Evolutionary conservation across 2,888 invertebrate genomes (phyloP).

Genomic region (Chrysodeixis includens): DNA sequence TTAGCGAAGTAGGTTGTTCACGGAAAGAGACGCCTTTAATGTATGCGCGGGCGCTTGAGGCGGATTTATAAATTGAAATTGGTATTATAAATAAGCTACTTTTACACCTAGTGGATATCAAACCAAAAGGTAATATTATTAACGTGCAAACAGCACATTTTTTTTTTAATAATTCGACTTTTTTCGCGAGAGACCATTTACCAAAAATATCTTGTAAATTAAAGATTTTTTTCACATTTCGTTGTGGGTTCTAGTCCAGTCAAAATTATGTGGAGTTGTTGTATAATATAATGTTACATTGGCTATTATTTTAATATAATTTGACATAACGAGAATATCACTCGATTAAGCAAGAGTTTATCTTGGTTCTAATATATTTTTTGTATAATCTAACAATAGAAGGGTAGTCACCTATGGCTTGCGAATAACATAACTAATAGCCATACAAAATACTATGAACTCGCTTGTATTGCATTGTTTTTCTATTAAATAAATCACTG

Average conservation of each 20-base stretch:
- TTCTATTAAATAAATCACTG: conserved; percentile 71
- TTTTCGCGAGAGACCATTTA: conserved; percentile 62
- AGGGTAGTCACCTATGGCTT: conserved; percentile 85
- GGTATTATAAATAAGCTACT: conserved; percentile 42
- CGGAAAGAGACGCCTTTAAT: conserved; percentile 57
- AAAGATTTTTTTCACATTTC: conserved; percentile 68
- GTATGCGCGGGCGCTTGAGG: conserved; percentile 61
- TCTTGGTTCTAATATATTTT: conserved; percentile 81
- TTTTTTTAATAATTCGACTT: conserved; percentile 47
- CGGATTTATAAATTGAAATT: conserved; percentile 48
- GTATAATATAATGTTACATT: conserved; percentile 78
- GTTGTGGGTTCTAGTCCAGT: conserved; percentile 88
- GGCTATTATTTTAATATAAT: conserved; percentile 71
- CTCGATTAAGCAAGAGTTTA: conserved; percentile 75
- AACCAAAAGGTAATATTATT: conserved; percentile 37
- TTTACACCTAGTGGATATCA: conserved; percentile 52
- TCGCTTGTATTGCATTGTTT: conserved; percentile 88
- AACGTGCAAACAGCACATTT: conserved; percentile 35
- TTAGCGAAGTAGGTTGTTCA: conserved; percentile 57
- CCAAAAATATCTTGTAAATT: conserved; percentile 74
- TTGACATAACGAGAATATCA: conserved; percentile 71
- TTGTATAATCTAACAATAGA: conserved; percentile 87
- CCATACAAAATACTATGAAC: conserved; percentile 84
- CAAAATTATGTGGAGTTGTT: conserved; percentile 78
- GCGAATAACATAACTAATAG: conserved; percentile 88